Evolutionary conservation across 92 coral and sea anemone genomes (phyloP), one percentile per base, ranked within the genome.

Genomic region (Nematostella vectensis): DNA sequence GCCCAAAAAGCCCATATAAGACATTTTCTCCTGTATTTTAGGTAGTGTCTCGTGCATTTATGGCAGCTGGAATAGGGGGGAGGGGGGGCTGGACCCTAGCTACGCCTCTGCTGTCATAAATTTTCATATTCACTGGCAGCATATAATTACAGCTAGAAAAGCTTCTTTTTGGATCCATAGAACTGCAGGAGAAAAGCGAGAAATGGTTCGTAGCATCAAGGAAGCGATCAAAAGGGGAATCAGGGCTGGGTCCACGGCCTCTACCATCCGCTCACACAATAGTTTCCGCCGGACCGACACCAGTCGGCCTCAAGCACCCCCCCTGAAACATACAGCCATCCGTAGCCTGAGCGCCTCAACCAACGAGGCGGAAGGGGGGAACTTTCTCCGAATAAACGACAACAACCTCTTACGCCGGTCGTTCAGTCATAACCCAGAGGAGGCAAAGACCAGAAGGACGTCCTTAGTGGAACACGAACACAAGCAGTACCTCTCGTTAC

Each of bases 151-250:
- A n/a, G n/a, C n/a, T n/a, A n/a, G n/a, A n/a, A n/a, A n/a, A n/a
- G n/a, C n/a, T n/a, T n/a, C n/a, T n/a, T n/a, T n/a, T n/a, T n/a
- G n/a, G n/a, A n/a, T n/a, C n/a, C n/a, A n/a, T n/a, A 89, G 97
- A 47, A 69, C 84, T 37, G 79, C 86, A 8, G 89, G 75, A 15
- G 98, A 91, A 57, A 79, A 83, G 69, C 69, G 83, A 12, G 95
- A 81, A 10, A 59, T 71, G 48, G 95, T 91, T 29, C 69, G 62
- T 28, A 72, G 80, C 58, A 77, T 91, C 52, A 91, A 85, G 64
- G 95, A 91, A 27, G 79, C 95, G 60, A 71, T 91, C n/a, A 83
- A 88, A 38, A 50, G 75, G 31, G 81, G 98, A 36, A 91, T 91
- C 27, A 73, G 78, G 61, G 82, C 83, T 22, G 98, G 88, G 3